Evolutionary conservation across 2,888 invertebrate species (phyloP).

Genomic region (Lasioglossum leucozonium): DNA sequence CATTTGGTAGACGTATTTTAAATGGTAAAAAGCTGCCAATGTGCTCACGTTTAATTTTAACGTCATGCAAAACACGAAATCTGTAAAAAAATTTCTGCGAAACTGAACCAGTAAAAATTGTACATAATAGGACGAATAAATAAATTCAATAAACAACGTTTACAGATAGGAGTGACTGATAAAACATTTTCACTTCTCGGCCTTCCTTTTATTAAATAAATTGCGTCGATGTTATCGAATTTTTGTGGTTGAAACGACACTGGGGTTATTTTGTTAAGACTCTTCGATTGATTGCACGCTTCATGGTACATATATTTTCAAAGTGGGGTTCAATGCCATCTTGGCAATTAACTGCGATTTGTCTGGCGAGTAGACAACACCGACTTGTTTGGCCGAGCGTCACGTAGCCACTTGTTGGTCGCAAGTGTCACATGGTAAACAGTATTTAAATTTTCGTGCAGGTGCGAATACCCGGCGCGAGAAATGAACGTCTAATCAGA

Average conservation of each 20-base stretch:
- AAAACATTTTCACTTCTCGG: too few relatives aligned
- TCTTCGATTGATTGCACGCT: conserved; percentile 27
- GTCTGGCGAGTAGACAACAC: conserved; percentile 38
- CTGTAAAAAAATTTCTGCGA: too few relatives aligned
- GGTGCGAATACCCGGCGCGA: conserved; percentile 18
- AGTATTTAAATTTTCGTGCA: conserved; percentile 49
- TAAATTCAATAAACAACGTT: too few relatives aligned
- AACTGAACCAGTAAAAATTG: too few relatives aligned
- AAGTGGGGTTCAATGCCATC: conserved; percentile 25
- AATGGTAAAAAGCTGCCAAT: background rate
- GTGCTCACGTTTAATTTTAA: background rate
- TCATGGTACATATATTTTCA: background rate
- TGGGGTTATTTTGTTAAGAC: background rate
- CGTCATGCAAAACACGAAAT: too few relatives aligned
- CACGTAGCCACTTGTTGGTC: conserved; percentile 48
- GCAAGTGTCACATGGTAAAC: conserved; percentile 52
- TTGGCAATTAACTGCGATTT: conserved; percentile 35
- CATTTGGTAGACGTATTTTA: too few relatives aligned
- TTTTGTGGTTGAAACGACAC: too few relatives aligned
- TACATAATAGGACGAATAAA: too few relatives aligned
- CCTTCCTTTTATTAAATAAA: too few relatives aligned
- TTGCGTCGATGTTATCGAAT: too few relatives aligned
- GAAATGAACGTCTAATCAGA: conserved; percentile 17
- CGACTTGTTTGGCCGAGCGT: conserved; percentile 43
- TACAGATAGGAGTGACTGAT: too few relatives aligned